Evolutionary conservation across 2,113 vertebrate genomes (phyloP), one percentile per base, ranked within the genome.

Genomic region (Rhea pennata): DNA sequence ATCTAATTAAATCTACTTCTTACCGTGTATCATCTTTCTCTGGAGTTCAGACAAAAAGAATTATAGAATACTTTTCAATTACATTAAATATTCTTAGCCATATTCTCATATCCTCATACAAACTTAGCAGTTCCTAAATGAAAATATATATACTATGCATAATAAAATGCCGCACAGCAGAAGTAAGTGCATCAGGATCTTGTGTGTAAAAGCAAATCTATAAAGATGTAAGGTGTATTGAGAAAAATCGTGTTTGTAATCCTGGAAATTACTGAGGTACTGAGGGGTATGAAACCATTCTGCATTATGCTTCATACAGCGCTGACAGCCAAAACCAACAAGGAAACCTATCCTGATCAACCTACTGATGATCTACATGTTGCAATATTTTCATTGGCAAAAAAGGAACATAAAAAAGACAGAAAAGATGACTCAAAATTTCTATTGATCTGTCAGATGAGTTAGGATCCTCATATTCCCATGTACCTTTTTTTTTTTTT

Each of bases 1-100:
- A 74, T 67, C 90, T 95, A 94, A 97, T 95, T 92, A 96, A 81
- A 95, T 92, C 82, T 67, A 7, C 36, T 80, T 75, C 61, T 95
- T 71, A 83, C 46, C 8, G 27, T 64, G 59, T 74, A 72, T 80
- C 92, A 80, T 84, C 93, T 82, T 69, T 79, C 87, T 95, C 64
- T 46, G n/a, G 42, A 79, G 36, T 51, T 61, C 78, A 67, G 19
- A 65, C 40, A 77, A 71, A 90, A 80, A 65, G 20, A 15, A 36
- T 67, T 75, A 39, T 7, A 94, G 33, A 42, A 75, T 87, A 72
- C 26, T 81, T 92, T 85, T n/a, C 78, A 2, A 80, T 48, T 24
- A 19, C 20, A 67, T 86, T 74, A 74, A 94, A 54, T 17, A 71
- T 74, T 90, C 46, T 61, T 53, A 76, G 46, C 76, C 81, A 26